Percentiles rank a stretch among this genome's conserved stretches.
Conservation (phyloP, 1,140 invertebrate species). For the Mya arenaria region DNA sequence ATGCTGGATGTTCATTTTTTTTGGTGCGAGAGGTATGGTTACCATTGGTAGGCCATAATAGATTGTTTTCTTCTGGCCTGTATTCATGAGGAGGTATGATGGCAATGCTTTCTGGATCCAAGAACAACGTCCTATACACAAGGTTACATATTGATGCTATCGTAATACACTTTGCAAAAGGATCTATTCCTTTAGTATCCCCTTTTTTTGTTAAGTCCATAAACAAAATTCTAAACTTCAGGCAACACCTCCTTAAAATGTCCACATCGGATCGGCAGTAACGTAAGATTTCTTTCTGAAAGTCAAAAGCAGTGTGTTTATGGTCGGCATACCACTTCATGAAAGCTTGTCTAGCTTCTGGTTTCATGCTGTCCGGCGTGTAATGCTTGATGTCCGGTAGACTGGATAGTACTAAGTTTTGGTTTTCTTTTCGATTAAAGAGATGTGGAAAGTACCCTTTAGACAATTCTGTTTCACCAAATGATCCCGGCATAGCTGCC, state of each 20-base stretch:
- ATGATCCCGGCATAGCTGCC: conserved; percentile 9
- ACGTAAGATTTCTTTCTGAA: conserved; percentile 9
- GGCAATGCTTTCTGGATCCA: background rate
- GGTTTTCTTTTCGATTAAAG: conserved; percentile 33
- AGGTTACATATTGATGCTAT: conserved; percentile 18
- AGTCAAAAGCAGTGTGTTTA: conserved; percentile 27
- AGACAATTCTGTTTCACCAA: conserved; percentile 12
- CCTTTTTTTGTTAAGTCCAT: conserved; percentile 27
- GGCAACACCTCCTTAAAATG: conserved; percentile 26
- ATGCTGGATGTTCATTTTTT: background rate
- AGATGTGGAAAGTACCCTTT: conserved; percentile 47
- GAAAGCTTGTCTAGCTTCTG: conserved; percentile 17
- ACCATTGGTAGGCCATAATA: conserved; percentile 19
- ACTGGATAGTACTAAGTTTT: background rate
- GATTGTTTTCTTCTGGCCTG: conserved; percentile 21
- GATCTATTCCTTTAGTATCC: conserved; percentile 23
- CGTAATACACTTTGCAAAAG: conserved; percentile 10
- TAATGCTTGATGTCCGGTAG: conserved; percentile 19
- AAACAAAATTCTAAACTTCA: conserved; percentile 19
- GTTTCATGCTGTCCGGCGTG: conserved; percentile 9
- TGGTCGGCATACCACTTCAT: conserved; percentile 41
- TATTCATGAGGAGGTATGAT: conserved; percentile 15
- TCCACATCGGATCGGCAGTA: conserved; percentile 52
- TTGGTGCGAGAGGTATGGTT: conserved; percentile 24
- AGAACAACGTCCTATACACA: conserved; percentile 7